phyloP scores from a whole-genome alignment of 2,797 vertebrate species.

The Protonibea diacanthus region DNA sequence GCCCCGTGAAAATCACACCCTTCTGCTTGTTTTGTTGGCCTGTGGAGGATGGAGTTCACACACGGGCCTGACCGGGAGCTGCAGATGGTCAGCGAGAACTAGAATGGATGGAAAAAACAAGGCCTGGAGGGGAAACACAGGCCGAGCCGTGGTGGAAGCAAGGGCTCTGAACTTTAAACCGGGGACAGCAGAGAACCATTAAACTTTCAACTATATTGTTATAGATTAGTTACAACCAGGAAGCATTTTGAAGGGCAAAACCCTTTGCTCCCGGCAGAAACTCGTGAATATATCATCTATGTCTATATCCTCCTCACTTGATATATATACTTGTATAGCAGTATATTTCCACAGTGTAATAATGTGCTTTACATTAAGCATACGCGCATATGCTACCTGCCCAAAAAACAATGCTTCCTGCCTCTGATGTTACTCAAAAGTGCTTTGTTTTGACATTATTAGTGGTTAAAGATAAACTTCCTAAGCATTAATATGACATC shows the following conservation, averaged over 20 bases:
- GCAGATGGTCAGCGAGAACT: slow-evolving; percentile 68
- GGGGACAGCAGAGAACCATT: neutral
- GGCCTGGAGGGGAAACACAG: slow-evolving; percentile 45
- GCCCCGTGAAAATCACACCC: slow-evolving; percentile 78
- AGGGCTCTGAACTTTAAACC: slow-evolving; percentile 59
- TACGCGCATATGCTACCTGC: neutral
- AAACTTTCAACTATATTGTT: slow-evolving; percentile 9
- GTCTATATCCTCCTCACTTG: neutral
- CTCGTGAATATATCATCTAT: neutral
- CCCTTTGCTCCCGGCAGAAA: neutral
- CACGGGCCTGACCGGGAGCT: slow-evolving; percentile 35
- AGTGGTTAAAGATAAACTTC: neutral
- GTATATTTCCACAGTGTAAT: neutral
- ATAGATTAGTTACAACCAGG: slow-evolving; percentile 7
- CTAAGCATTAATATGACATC: neutral
- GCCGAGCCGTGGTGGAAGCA: slow-evolving; percentile 30
- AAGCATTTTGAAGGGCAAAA: neutral
- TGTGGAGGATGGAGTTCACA: slow-evolving; percentile 66
- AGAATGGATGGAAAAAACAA: slow-evolving; percentile 12
- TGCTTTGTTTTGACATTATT: neutral
- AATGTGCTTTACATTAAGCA: neutral
- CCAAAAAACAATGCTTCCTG: neutral
- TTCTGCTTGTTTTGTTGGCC: slow-evolving; percentile 73
- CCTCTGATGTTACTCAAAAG: neutral
- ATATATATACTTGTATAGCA: neutral